Evolutionary conservation across 2,888 invertebrate species (phyloP).

Genomic region (Lochmaea crataegi): DNA sequence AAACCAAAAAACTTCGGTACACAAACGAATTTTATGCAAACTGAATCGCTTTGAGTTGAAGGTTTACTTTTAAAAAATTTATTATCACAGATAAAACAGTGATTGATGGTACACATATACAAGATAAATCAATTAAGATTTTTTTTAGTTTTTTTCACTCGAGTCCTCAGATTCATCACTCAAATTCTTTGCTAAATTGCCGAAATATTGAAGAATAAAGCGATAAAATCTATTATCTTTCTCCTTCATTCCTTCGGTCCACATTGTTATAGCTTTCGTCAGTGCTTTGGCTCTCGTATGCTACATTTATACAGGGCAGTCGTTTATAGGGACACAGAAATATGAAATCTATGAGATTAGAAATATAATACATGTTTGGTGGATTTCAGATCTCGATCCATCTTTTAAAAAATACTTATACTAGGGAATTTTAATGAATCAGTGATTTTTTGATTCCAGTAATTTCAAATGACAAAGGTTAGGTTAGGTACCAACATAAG

Average conservation of each 20-base stretch:
- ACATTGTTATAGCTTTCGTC: constrained; percentile 38
- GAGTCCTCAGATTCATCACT: constrained; percentile 33
- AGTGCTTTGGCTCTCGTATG: constrained; percentile 29
- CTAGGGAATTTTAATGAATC: no score
- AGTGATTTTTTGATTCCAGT: no score
- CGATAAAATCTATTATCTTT: constrained; percentile 37
- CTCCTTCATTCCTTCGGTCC: constrained; percentile 23
- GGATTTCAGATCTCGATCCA: no score
- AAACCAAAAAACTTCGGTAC: neutral
- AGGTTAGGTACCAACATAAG: no score
- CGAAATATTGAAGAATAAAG: constrained; percentile 31
- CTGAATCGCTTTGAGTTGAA: neutral
- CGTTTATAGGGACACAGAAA: neutral
- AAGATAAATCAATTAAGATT: constrained; percentile 31
- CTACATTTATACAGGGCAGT: neutral
- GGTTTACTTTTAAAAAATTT: constrained; percentile 12
- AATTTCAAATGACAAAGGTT: no score
- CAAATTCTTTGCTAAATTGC: constrained; percentile 32
- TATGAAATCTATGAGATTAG: no score
- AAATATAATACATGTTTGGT: no score
- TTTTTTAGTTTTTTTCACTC: constrained; percentile 21
- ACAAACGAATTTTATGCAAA: neutral
- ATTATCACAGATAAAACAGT: constrained; percentile 15
- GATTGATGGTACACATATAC: constrained; percentile 29
- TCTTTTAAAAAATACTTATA: no score